These are phyloP conservation scores for Thalassarche chlororhynchos DNA, from an alignment of 2,113 vertebrate species.

Conservation along the genomic window DNA sequence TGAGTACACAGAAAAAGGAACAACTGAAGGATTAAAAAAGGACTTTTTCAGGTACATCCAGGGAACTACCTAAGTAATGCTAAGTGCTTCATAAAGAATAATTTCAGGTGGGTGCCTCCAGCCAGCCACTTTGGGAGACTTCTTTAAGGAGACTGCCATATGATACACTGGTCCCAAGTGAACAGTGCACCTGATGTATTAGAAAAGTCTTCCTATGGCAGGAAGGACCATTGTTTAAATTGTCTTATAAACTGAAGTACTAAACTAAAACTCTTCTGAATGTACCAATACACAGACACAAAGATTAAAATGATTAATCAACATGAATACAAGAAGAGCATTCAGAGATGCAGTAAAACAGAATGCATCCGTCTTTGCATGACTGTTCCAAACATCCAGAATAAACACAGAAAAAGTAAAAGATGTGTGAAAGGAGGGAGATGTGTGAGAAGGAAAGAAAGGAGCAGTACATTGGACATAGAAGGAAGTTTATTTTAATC, in stretches of 20 bases:
- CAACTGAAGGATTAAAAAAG: neutral
- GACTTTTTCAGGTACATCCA: neutral
- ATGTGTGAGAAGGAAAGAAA: neutral
- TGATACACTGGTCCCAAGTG: neutral
- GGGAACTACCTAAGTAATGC: neutral
- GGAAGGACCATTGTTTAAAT: neutral
- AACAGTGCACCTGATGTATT: neutral
- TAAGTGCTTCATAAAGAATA: neutral
- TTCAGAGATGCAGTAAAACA: neutral
- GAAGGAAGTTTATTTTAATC: neutral
- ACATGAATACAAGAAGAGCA: neutral
- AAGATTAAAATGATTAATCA: neutral
- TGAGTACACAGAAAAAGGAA: neutral
- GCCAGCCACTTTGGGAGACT: rapidly evolving
- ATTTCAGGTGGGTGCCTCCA: neutral
- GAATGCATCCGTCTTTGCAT: neutral
- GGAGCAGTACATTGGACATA: rapidly evolving
- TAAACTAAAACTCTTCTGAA: neutral
- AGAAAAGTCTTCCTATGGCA: neutral
- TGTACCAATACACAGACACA: neutral
- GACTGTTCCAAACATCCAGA: neutral
- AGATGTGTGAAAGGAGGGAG: rapidly evolving
- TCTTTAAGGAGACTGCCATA: neutral
- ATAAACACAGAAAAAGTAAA: neutral
- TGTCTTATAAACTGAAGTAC: neutral